A percentile compares a stretch with the other conserved stretches of the same genome.
Conservation (phyloP, 2,888 invertebrate genomes). For the Gastrophysa polygoni region DNA sequence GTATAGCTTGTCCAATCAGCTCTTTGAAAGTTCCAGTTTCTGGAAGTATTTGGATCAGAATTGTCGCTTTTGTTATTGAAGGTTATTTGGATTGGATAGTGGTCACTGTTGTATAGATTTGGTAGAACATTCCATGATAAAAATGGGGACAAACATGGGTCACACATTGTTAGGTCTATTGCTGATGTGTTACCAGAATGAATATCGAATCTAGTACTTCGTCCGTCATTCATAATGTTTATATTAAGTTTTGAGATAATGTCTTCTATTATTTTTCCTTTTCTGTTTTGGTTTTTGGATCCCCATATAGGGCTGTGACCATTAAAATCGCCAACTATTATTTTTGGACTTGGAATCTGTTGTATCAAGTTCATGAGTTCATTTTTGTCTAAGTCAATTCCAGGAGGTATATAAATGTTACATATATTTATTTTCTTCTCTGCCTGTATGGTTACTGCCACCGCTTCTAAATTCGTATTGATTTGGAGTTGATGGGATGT, state of each 20-base stretch:
- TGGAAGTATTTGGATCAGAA: background rate
- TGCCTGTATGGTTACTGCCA: background rate
- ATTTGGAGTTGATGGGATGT: background rate
- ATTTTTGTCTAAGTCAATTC: slow-evolving; percentile 1
- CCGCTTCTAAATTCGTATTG: background rate
- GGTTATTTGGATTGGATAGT: slow-evolving; percentile 1
- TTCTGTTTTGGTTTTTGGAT: background rate
- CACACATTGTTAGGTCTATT: background rate
- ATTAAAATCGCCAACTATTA: background rate
- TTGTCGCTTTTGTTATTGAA: slow-evolving; percentile 9
- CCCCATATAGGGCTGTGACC: background rate
- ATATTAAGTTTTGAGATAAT: background rate
- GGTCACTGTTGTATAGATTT: too few relatives aligned
- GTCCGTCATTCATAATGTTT: background rate
- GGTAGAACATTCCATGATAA: too few relatives aligned
- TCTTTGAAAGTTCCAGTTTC: too few relatives aligned
- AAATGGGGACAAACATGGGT: background rate
- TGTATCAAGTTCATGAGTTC: background rate
- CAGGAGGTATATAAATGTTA: background rate
- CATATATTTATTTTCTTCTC: too few relatives aligned
- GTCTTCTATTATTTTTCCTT: background rate
- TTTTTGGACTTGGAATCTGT: slow-evolving; percentile 2
- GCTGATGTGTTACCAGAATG: slow-evolving; percentile 4
- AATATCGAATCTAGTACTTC: too few relatives aligned
- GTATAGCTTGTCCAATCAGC: too few relatives aligned